Conservation (phyloP, 2,113 vertebrate species). For the Heptranchias perlo region DNA sequence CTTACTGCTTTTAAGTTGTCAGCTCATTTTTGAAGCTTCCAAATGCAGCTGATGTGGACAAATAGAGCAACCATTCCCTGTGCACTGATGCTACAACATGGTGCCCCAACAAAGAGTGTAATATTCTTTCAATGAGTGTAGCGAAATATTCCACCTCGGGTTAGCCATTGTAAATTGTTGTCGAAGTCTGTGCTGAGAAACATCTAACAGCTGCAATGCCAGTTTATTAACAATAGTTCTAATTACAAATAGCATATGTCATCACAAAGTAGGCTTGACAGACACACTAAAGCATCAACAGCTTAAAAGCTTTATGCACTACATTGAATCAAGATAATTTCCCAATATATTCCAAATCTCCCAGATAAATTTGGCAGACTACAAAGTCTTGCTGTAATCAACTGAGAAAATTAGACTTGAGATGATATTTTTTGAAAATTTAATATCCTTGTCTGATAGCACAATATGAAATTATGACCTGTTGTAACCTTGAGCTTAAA, state of each 20-base stretch:
- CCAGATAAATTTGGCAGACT: background rate
- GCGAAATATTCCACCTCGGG: background rate
- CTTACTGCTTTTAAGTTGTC: too few species aligned
- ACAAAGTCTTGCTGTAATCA: background rate
- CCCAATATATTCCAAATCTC: constrained; percentile 1
- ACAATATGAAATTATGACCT: constrained; percentile 18
- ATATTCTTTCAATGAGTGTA: background rate
- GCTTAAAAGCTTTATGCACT: constrained; percentile 6
- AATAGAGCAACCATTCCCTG: background rate
- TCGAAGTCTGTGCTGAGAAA: background rate
- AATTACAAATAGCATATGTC: background rate
- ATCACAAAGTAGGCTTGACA: background rate
- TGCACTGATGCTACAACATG: background rate
- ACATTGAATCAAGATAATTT: constrained; percentile 10
- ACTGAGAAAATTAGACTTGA: constrained; percentile 19
- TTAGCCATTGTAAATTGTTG: background rate
- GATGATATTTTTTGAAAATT: constrained; percentile 26
- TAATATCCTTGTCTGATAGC: constrained; percentile 16
- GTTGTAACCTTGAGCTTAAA: constrained; percentile 25
- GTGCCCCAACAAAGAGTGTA: too few species aligned
- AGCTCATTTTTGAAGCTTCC: background rate
- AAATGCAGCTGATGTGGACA: background rate
- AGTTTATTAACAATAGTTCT: background rate
- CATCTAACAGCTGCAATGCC: background rate
- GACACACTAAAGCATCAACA: background rate